Evolutionary conservation across 2,113 vertebrate species (phyloP).

Genomic region (Equus przewalskii): DNA sequence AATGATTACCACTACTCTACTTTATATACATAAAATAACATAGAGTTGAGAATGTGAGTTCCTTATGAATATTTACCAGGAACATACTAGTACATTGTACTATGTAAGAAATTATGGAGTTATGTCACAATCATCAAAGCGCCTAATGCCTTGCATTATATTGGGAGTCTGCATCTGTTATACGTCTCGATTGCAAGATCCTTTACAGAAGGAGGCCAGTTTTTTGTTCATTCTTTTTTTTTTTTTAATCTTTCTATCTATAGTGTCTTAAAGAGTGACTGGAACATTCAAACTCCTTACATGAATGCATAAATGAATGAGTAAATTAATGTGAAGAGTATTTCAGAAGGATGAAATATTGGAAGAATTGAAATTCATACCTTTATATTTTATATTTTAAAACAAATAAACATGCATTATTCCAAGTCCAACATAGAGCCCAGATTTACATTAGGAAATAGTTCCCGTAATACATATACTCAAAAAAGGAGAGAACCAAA

Average conservation of each 20-base stretch:
- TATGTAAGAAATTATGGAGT: not conserved
- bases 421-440: not conserved
- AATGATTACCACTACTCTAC: not conserved
- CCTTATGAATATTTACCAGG: not conserved
- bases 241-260: not conserved
- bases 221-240: not conserved
- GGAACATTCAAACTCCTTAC: not conserved
- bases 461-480: not conserved
- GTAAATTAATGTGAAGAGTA: not conserved
- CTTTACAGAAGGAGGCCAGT: not conserved
- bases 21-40: not conserved
- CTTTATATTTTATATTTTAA: conserved; percentile 32
- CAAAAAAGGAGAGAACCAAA: not conserved
- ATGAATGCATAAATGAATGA: not conserved
- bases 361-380: not conserved
- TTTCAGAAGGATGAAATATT: not conserved
- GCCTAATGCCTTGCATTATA: not conserved
- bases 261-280: not conserved
- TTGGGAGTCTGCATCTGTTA: not conserved
- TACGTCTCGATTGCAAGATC: not conserved
- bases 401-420: not conserved
- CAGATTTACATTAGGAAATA: not conserved
- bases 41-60: not conserved
- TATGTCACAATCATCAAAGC: not conserved
- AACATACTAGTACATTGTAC: not conserved